These are phyloP conservation scores for Sphyrna mokarran DNA, from an alignment of 2,113 vertebrate species.

Conservation along the genomic window DNA sequence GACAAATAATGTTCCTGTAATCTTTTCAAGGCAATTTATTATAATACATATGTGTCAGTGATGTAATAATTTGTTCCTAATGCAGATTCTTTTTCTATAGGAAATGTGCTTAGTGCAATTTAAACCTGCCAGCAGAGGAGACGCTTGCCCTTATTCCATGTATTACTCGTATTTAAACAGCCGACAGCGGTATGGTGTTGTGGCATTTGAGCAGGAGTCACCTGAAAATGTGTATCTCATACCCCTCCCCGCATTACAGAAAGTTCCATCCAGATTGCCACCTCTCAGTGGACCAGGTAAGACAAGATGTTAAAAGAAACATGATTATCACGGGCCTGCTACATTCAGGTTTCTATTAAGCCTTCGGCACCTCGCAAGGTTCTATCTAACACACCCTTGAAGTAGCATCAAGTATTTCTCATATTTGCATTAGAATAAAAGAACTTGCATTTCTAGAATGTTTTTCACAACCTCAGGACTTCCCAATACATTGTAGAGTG, in stretches of 20 bases:
- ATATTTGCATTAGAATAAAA: not conserved
- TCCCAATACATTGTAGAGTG: not conserved
- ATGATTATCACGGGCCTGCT: not conserved
- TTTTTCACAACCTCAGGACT: not conserved
- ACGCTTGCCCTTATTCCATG: slow-evolving; percentile 43
- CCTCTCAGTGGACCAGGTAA: slow-evolving; percentile 55
- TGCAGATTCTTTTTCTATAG: slow-evolving; percentile 40
- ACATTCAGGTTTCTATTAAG: not conserved
- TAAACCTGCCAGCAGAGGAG: slow-evolving; percentile 43
- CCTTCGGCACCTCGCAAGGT: not conserved
- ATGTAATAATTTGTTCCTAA: not conserved
- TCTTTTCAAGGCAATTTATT: not conserved
- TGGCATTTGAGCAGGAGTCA: not conserved
- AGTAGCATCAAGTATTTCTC: not conserved
- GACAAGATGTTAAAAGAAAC: not conserved
- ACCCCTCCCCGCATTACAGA: slow-evolving; percentile 53
- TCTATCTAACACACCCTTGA: not conserved
- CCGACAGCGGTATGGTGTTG: slow-evolving; percentile 48
- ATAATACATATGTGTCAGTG: not conserved
- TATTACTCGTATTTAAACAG: slow-evolving; percentile 55
- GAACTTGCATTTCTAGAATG: not conserved
- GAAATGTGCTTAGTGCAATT: slow-evolving; percentile 46
- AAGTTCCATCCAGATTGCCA: slow-evolving; percentile 48
- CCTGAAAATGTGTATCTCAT: slow-evolving; percentile 45
- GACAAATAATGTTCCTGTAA: not conserved